phyloP scores from a whole-genome alignment of 1,140 invertebrate species.

The Aphis gossypii region DNA sequence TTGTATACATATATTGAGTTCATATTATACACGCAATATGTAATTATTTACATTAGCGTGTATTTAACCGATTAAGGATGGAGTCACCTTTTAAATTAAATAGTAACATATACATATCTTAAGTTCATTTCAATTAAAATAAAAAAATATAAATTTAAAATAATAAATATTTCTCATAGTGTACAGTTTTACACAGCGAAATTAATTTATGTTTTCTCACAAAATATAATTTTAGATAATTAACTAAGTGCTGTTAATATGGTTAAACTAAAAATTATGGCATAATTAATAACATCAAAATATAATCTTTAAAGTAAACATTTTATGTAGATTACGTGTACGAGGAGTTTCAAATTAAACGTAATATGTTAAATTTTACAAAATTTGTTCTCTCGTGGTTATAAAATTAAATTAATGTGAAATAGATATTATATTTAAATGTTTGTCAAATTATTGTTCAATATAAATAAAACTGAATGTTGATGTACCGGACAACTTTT shows the following conservation, averaged over 20 bases:
- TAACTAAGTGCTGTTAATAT: neutral
- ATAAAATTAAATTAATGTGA: neutral
- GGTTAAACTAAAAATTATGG: neutral
- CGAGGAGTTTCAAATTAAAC: neutral
- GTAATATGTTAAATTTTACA: neutral
- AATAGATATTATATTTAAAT: neutral
- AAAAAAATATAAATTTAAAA: neutral
- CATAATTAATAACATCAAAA: slow-evolving; percentile 6
- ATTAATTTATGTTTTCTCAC: neutral
- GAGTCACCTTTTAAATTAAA: neutral
- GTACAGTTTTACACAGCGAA: neutral
- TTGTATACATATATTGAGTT: neutral
- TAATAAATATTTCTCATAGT: neutral
- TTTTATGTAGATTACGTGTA: neutral
- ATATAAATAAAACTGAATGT: neutral
- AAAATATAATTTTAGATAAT: slow-evolving; percentile 16
- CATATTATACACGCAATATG: neutral
- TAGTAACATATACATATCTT: neutral
- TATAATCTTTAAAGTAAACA: slow-evolving; percentile 8
- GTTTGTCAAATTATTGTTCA: neutral
- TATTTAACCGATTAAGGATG: neutral
- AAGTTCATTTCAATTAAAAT: neutral
- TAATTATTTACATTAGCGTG: neutral
- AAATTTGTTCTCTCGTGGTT: neutral
- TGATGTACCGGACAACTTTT: neutral